Evolutionary conservation across 2,888 invertebrate genomes (phyloP), one percentile per base, ranked within the genome.

Genomic region (Prosopocoilus inquinatus): DNA sequence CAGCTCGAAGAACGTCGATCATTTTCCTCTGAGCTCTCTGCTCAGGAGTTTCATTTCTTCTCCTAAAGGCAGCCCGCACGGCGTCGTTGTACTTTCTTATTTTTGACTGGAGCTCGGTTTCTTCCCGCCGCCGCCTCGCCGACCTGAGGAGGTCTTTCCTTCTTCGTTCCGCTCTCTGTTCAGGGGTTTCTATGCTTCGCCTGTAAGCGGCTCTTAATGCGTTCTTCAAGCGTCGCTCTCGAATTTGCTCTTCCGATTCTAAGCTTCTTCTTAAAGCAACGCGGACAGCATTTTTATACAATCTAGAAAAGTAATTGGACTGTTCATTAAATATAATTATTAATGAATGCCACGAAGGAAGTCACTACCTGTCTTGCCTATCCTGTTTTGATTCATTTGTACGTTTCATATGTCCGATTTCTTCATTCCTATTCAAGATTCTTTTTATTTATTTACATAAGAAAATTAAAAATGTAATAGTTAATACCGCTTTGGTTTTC

Each of bases 51-150:
- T 59, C 56, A 2, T 59, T 47, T 36, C 50, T 48, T 48, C 59
- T 49, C 12, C 56, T 47, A 39, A 56, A 52, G 9, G 59, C 53
- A n/a, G 59, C 59, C 16, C 59, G 48, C 11, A 59, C 50, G 2
- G 59, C 56, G 39, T 59, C 59, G 36, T 59, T 56, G 38, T 59
- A 59, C 47, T 32, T 50, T 35, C 59, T 57, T 39, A 59, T 46
- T 49, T 57, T 53, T 3, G 53, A 15, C 43, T 59, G 54, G 4
- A 48, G 7, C 2, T 59, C 51, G 5, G 56, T 51, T 49, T 57
- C 59, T 11, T 47, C 39, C 41, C 54, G 47, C 1, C 59, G 50
- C 5, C 57, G 45, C 32, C 54, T 36, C 8, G 59, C 59, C 13
- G 57, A 53, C 35, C 57, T 45, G 12, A 57, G 20, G 45, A 35